phyloP scores from a whole-genome alignment of 1,140 invertebrate genomes.

The Meloidogyne floridensis region DNA sequence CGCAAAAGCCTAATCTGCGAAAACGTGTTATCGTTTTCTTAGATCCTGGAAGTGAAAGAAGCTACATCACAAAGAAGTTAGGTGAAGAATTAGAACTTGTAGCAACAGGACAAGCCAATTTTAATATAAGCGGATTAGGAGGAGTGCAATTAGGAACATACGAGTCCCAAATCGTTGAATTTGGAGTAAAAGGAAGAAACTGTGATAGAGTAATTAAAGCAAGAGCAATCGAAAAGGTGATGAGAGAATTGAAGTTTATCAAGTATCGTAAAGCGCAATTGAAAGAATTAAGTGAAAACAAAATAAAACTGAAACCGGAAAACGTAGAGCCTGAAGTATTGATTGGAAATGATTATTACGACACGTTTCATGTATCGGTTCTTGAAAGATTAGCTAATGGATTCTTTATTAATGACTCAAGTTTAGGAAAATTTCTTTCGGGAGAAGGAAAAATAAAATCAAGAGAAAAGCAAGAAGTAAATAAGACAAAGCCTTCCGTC shows the following conservation, averaged over 20 bases:
- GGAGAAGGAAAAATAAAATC: not conserved
- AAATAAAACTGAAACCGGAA: not conserved
- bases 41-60: not conserved
- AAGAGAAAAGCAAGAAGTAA: not conserved
- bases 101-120: not conserved
- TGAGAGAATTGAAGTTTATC: not conserved
- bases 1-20: not conserved
- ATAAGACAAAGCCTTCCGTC: not conserved
- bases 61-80: not conserved
- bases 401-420: slow-evolving; percentile 10
- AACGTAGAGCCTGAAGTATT: not conserved
- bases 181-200: not conserved
- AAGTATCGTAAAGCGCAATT: not conserved
- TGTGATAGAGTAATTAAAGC: not conserved
- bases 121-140: not conserved
- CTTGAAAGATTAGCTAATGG: slow-evolving; percentile 1
- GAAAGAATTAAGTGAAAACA: not conserved
- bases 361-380: not conserved
- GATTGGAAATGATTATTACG: slow-evolving; percentile 2
- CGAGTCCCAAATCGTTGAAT: not conserved
- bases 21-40: not conserved
- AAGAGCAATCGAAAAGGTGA: not conserved
- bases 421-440: slow-evolving; percentile 8
- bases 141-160: not conserved
- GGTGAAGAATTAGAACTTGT: not conserved